Conservation (phyloP, 2,797 vertebrate genomes). For the Falco berigora region DNA sequence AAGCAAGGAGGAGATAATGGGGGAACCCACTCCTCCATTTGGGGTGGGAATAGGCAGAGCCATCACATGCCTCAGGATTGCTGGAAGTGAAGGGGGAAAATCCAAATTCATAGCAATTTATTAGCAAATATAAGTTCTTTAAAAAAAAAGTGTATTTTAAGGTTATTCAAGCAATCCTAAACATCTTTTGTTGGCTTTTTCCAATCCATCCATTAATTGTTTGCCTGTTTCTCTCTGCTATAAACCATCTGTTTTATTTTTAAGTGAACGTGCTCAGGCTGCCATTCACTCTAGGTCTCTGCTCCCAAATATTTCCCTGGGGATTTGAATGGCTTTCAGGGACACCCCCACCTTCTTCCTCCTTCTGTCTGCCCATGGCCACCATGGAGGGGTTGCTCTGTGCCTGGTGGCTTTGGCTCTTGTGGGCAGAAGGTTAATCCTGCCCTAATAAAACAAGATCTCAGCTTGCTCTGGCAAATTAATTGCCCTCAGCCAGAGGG, state of each 20-base stretch:
- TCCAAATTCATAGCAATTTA: background rate
- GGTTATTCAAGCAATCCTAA: background rate
- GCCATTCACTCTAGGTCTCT: rapidly evolving
- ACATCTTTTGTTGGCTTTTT: background rate
- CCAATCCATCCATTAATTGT: background rate
- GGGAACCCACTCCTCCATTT: rapidly evolving
- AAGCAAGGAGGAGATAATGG: rapidly evolving
- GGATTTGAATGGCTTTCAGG: rapidly evolving
- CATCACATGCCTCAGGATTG: background rate
- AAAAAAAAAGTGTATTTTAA: background rate
- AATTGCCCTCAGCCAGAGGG: background rate
- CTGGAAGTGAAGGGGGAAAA: background rate
- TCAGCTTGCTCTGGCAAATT: background rate
- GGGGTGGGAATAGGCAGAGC: background rate
- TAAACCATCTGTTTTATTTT: background rate
- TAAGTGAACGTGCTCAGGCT: rapidly evolving
- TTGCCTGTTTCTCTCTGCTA: background rate
- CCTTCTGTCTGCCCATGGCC: background rate
- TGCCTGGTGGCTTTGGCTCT: rapidly evolving
- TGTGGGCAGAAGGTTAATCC: background rate
- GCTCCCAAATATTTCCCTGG: background rate
- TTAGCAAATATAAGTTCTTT: too few relatives aligned
- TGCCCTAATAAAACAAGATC: background rate
- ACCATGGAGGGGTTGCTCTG: rapidly evolving
- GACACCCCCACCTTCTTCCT: background rate